Evolutionary conservation across 2,888 invertebrate genomes (phyloP).

Genomic region (Lasioglossum zephyrum): DNA sequence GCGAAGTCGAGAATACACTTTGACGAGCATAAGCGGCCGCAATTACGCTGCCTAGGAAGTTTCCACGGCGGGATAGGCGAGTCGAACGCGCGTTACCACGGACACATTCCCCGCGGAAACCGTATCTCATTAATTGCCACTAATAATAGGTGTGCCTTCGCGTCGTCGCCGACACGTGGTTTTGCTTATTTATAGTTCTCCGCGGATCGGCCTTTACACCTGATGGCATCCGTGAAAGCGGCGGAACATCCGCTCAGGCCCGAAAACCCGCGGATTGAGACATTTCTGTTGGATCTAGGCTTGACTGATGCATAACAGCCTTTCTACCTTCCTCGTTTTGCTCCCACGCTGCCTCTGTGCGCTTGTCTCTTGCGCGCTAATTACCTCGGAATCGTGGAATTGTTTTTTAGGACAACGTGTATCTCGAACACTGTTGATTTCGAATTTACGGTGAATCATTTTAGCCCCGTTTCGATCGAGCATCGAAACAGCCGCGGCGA

Average conservation of each 20-base stretch:
- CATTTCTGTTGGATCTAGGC: constrained; percentile 43
- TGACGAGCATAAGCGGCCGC: constrained; percentile 59
- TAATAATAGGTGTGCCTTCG: constrained; percentile 73
- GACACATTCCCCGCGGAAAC: constrained; percentile 73
- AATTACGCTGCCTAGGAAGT: constrained; percentile 74
- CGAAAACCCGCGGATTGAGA: constrained; percentile 61
- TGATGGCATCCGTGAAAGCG: constrained; percentile 72
- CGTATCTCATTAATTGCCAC: constrained; percentile 78
- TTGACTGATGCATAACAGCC: constrained; percentile 31
- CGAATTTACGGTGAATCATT: background rate
- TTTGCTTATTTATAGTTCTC: constrained; percentile 70
- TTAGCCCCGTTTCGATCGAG: background rate
- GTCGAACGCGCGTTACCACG: constrained; percentile 78
- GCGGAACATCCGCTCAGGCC: constrained; percentile 53
- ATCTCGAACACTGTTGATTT: no score
- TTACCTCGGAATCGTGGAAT: background rate
- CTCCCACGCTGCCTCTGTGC: background rate
- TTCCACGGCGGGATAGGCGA: constrained; percentile 76
- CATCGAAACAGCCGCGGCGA: background rate
- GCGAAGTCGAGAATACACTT: constrained; percentile 54
- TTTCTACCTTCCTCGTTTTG: background rate
- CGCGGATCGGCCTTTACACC: constrained; percentile 63
- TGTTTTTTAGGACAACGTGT: background rate
- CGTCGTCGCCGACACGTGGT: constrained; percentile 64
- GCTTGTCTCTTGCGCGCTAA: background rate